These are phyloP conservation scores for Arremon aurantiirostris DNA, from an alignment of 2,797 vertebrate species.

Conservation along the genomic window DNA sequence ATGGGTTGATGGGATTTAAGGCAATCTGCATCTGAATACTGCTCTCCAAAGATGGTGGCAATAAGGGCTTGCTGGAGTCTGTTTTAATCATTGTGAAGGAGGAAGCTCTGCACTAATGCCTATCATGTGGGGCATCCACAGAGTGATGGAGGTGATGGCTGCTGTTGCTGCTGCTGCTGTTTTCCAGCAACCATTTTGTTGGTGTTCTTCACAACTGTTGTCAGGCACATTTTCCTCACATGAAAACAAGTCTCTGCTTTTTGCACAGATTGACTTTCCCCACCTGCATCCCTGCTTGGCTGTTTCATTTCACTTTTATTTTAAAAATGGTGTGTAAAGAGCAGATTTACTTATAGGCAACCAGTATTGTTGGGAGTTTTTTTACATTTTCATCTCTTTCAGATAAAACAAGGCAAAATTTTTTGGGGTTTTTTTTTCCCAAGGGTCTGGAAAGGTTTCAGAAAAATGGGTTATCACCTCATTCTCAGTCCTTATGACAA, in stretches of 20 bases:
- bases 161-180: not conserved
- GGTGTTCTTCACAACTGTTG: not conserved
- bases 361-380: not conserved
- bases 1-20: conserved; percentile 83
- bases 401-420: not conserved
- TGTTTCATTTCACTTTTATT: not conserved
- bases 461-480: conserved; percentile 5
- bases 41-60: conserved; percentile 73
- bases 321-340: not conserved
- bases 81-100: conserved; percentile 73
- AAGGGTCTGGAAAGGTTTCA: conserved; percentile 1
- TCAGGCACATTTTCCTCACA: not conserved
- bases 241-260: not conserved
- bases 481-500: conserved; percentile 14
- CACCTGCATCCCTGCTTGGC: not conserved
- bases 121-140: not conserved
- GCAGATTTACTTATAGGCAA: not conserved
- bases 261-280: not conserved
- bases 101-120: conserved; percentile 43
- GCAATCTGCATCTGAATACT: conserved; percentile 93
- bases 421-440: not conserved
- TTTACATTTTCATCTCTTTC: not conserved
- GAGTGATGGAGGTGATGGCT: not conserved
- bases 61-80: conserved; percentile 77
- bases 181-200: conserved; percentile 43